These are phyloP conservation scores for Heliconius ethilla DNA, from an alignment of 2,888 invertebrate genomes.

Conservation along the genomic window DNA sequence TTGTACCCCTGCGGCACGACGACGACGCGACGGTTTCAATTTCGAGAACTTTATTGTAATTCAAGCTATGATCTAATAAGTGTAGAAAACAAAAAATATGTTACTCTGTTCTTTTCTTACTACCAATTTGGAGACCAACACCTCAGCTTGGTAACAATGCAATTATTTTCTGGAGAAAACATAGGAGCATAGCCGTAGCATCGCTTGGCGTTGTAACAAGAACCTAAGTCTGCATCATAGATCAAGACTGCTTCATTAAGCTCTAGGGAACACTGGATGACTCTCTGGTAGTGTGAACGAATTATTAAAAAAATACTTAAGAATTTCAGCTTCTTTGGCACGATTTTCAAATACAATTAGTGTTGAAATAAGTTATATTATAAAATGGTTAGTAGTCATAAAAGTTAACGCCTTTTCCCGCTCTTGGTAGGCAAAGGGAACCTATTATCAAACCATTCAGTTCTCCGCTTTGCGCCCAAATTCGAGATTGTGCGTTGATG, in stretches of 20 bases:
- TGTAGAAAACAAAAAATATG: no score
- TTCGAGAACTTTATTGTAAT: no score
- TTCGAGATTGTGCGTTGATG: not conserved
- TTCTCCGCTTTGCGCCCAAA: not conserved
- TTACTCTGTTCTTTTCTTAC: no score
- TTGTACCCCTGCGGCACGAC: no score
- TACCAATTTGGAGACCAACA: no score
- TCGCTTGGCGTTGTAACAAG: not conserved
- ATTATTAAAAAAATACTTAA: conserved; percentile 19
- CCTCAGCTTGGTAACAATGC: no score
- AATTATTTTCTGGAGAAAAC: not conserved
- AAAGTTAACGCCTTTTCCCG: not conserved
- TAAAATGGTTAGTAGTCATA: no score
- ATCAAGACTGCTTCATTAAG: conserved; percentile 33
- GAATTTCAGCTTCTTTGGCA: not conserved
- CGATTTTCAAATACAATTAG: not conserved
- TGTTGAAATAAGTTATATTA: not conserved
- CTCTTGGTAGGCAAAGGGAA: not conserved
- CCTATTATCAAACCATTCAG: not conserved
- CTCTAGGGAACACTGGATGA: conserved; percentile 34
- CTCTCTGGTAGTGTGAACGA: conserved; percentile 28
- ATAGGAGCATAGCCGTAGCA: not conserved
- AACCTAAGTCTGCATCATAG: conserved; percentile 30
- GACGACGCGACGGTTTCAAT: no score
- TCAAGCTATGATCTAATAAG: no score